Percentiles rank a stretch among this genome's conserved stretches.
phyloP scores from a whole-genome alignment of 2,797 vertebrate species.

The Darevskia mixta region DNA sequence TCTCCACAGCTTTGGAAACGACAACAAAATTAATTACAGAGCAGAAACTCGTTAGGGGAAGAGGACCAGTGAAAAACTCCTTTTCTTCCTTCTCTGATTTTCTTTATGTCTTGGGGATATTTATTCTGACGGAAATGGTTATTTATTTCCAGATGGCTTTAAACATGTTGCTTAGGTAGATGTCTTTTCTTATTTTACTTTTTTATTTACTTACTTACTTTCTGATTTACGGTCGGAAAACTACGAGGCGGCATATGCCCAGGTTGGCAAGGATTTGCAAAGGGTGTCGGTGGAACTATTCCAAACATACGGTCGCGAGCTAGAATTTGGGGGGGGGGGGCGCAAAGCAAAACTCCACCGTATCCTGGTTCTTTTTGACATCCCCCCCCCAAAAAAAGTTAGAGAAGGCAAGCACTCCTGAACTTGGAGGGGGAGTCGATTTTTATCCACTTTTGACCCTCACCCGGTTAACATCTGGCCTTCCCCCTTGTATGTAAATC shows the following conservation, averaged over 20 bases:
- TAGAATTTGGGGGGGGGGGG: constrained; percentile 3
- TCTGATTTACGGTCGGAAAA: not conserved
- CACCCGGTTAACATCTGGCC: constrained; percentile 54
- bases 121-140: constrained; percentile 17
- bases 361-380: constrained; percentile 24
- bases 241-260: not conserved
- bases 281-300: not conserved
- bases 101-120: not conserved
- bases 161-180: not conserved
- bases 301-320: not conserved
- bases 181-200: not conserved
- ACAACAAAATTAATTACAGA: not conserved
- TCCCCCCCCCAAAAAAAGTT: constrained; percentile 16
- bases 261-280: constrained; percentile 21
- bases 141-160: not conserved
- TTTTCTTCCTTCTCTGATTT: constrained; percentile 7
- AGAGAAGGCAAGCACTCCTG: constrained; percentile 46
- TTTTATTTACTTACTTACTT: not conserved
- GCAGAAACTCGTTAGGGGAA: not conserved
- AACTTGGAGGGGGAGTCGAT: constrained; percentile 54
- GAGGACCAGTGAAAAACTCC: constrained; percentile 26
- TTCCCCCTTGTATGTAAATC: constrained; percentile 51
- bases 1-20: constrained; percentile 19
- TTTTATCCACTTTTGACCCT: constrained; percentile 44
- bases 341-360: not conserved